phyloP scores from a whole-genome alignment of 2,888 invertebrate species.

The Agrilus mali region DNA sequence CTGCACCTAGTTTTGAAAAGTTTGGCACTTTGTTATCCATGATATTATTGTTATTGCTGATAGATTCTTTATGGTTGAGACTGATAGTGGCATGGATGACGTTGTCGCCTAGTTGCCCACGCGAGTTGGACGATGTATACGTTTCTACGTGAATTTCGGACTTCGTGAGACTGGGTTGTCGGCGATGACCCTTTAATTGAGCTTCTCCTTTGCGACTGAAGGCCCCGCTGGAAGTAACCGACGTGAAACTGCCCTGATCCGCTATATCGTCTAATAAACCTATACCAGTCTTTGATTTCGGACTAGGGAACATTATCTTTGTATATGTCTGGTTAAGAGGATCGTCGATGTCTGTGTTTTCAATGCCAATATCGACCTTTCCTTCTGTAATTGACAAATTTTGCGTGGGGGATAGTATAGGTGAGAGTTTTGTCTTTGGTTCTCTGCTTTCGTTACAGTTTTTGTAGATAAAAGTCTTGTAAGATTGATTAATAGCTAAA shows the following conservation, averaged over 20 bases:
- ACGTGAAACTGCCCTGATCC: constrained; percentile 53
- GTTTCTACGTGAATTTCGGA: constrained; percentile 48
- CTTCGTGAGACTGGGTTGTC: constrained; percentile 51
- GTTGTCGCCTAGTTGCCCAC: constrained; percentile 5
- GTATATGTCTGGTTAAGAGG: constrained; percentile 44
- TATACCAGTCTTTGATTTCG: constrained; percentile 31
- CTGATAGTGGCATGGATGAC: constrained; percentile 12
- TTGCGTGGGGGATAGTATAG: constrained; percentile 31
- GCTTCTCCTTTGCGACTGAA: constrained; percentile 29
- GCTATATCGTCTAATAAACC: constrained; percentile 33
- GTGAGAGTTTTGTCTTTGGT: constrained; percentile 26
- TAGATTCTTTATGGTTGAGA: constrained; percentile 3
- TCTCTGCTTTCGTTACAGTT: constrained; percentile 35
- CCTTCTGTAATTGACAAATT: constrained; percentile 15
- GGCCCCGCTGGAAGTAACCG: constrained; percentile 60
- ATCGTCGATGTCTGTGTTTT: constrained; percentile 25
- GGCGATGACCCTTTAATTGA: constrained; percentile 18
- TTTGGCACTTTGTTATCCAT: neutral
- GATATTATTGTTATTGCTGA: constrained; percentile 2
- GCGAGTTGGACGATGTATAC: constrained; percentile 41
- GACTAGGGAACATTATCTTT: constrained; percentile 32
- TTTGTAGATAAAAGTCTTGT: constrained; percentile 29
- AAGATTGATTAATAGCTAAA: constrained; percentile 2
- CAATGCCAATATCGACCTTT: no score
- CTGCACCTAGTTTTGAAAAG: no score